Conservation (phyloP, 2,888 invertebrate genomes). For the Phrixothrix hirtus region DNA sequence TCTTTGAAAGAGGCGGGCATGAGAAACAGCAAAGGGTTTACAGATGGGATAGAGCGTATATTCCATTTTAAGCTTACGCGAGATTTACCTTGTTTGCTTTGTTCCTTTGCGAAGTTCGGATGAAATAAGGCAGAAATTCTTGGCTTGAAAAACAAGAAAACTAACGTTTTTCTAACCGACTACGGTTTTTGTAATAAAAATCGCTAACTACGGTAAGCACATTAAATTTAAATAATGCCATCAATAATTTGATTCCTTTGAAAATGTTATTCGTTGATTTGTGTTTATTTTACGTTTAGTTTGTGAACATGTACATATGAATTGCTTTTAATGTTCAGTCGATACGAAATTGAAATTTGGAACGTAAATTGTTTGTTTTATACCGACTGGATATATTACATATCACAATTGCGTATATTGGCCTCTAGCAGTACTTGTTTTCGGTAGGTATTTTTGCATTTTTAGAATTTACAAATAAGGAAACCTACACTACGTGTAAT, state of each 20-base stretch:
- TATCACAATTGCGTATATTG: too few relatives aligned
- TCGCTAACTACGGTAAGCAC: background rate
- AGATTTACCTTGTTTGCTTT: slow-evolving; percentile 51
- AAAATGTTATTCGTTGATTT: slow-evolving; percentile 7
- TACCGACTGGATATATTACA: too few relatives aligned
- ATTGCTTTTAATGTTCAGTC: slow-evolving; percentile 28
- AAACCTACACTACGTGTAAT: too few relatives aligned
- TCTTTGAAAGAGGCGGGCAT: slow-evolving; percentile 23
- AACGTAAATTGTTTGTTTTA: slow-evolving; percentile 15
- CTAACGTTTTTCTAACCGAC: slow-evolving; percentile 16
- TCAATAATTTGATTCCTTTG: slow-evolving; percentile 3
- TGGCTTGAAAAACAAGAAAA: slow-evolving; percentile 17
- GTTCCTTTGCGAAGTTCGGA: slow-evolving; percentile 32
- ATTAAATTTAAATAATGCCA: slow-evolving; percentile 1
- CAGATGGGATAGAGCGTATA: slow-evolving; percentile 43
- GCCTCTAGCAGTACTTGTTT: too few relatives aligned
- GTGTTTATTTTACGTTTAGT: slow-evolving; percentile 15
- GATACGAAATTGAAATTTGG: slow-evolving; percentile 26
- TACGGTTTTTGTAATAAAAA: slow-evolving; percentile 8
- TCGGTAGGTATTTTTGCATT: too few relatives aligned
- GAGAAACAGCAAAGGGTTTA: slow-evolving; percentile 37
- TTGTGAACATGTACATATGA: slow-evolving; percentile 13
- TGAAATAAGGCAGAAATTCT: slow-evolving; percentile 24
- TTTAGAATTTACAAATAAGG: too few relatives aligned
- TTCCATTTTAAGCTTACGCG: slow-evolving; percentile 48